A percentile compares a stretch with the other conserved stretches of the same genome.
Conservation (phyloP, 2,888 invertebrate genomes). For the Rhagophthalmus giganteus region DNA sequence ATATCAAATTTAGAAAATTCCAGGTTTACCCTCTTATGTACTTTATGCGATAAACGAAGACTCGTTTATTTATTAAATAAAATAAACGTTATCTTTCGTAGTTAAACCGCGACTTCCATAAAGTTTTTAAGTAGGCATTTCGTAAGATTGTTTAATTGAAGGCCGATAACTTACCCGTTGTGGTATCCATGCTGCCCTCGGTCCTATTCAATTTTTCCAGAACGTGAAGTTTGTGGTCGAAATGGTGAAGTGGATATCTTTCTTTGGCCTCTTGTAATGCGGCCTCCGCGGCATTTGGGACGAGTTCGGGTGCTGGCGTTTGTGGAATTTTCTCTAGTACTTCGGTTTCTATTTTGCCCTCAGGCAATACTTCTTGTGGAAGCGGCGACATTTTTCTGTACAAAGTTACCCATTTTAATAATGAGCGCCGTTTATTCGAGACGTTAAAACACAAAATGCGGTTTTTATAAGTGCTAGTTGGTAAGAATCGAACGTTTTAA, state of each 20-base stretch:
- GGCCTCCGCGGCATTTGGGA: conserved; percentile 3
- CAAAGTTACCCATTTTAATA: neutral
- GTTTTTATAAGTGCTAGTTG: neutral
- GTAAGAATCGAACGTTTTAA: conserved; percentile 1
- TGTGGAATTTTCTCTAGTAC: neutral
- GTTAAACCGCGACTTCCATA: too few species aligned
- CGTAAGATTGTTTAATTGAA: too few species aligned
- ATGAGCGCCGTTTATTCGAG: neutral
- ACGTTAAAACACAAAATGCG: too few species aligned
- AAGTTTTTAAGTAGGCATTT: too few species aligned
- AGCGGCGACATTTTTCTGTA: conserved; percentile 18
- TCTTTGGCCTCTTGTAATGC: conserved; percentile 13
- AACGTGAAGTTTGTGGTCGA: conserved; percentile 17
- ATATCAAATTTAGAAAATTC: too few species aligned
- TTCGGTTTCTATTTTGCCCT: conserved; percentile 10
- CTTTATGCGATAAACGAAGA: too few species aligned
- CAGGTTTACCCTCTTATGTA: too few species aligned
- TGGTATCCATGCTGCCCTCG: conserved; percentile 4
- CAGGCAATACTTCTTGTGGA: conserved; percentile 13
- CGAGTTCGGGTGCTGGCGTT: conserved; percentile 4
- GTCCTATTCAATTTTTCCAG: conserved; percentile 15
- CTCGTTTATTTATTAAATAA: too few species aligned
- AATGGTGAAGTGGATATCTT: conserved; percentile 17
- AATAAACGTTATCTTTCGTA: too few species aligned
- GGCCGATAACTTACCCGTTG: conserved; percentile 7